These are phyloP conservation scores for Buphagus erythrorhynchus DNA, from an alignment of 2,797 vertebrate species.

Conservation along the genomic window DNA sequence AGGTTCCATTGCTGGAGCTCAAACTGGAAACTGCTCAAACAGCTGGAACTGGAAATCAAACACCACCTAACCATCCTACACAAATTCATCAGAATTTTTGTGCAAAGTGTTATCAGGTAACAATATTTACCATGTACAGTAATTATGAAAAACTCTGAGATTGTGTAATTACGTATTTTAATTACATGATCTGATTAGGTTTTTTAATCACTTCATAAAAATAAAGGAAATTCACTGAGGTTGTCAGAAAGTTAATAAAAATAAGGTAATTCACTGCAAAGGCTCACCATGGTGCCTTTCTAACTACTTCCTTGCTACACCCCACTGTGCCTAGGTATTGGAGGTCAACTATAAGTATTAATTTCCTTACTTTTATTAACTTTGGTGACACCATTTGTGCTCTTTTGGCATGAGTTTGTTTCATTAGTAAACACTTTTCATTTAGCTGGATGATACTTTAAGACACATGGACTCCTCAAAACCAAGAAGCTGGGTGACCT, in stretches of 20 bases:
- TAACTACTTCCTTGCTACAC: constrained; percentile 64
- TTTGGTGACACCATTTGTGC: background rate
- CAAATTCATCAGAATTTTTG: constrained; percentile 7
- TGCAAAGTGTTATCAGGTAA: constrained; percentile 61
- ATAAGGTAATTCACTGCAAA: constrained; percentile 61
- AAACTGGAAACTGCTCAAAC: background rate
- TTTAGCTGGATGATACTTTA: background rate
- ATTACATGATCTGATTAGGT: constrained; percentile 77
- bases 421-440: background rate
- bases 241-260: constrained; percentile 71
- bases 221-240: constrained; percentile 72
- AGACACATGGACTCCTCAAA: background rate
- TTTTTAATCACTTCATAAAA: constrained; percentile 77
- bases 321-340: constrained; percentile 49
- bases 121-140: constrained; percentile 66
- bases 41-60: background rate
- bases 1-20: background rate
- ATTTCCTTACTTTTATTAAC: background rate
- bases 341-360: constrained; percentile 40
- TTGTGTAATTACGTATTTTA: constrained; percentile 72
- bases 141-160: constrained; percentile 65
- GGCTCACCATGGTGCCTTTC: constrained; percentile 63
- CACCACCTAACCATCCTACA: background rate
- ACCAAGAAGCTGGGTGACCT: background rate
- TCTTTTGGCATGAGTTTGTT: background rate